Evolutionary conservation across 30 jellyfish, hydroid and myxozoan genomes (phyloP).

Genomic region (Aurelia sp.): DNA sequence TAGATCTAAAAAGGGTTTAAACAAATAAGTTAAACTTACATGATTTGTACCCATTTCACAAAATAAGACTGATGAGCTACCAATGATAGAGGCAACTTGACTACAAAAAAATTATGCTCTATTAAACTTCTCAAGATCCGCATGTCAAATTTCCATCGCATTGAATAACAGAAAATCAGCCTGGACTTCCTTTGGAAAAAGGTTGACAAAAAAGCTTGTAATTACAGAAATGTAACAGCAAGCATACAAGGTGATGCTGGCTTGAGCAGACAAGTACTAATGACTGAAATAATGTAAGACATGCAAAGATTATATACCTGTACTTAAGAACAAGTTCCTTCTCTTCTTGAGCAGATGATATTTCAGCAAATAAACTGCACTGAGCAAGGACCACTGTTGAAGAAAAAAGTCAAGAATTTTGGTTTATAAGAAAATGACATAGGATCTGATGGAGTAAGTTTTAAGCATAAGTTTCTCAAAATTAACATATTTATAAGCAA

Average conservation of each 20-base stretch:
- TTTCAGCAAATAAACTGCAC: slow-evolving; percentile 92
- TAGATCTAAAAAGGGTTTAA: too few species aligned
- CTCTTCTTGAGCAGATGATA: slow-evolving; percentile 70
- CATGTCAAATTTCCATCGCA: neutral
- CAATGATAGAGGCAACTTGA: slow-evolving; percentile 82
- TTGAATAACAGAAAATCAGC: neutral
- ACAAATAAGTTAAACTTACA: slow-evolving; percentile 25
- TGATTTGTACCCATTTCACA: slow-evolving; percentile 73
- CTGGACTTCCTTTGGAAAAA: too few species aligned
- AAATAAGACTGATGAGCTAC: slow-evolving; percentile 65
- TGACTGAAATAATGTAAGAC: too few species aligned
- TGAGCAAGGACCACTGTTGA: slow-evolving; percentile 86
- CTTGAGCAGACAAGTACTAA: too few species aligned
- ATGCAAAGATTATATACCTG: slow-evolving; percentile 41
- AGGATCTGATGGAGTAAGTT: too few species aligned
- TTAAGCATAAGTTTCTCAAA: too few species aligned
- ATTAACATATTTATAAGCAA: too few species aligned
- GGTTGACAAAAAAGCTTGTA: too few species aligned
- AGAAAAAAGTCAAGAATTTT: neutral
- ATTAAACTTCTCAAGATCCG: too few species aligned
- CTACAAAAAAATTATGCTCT: slow-evolving; percentile 20
- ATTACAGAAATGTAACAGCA: too few species aligned
- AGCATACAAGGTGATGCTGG: too few species aligned
- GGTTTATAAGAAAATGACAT: too few species aligned
- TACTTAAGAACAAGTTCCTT: slow-evolving; percentile 62